Evolutionary conservation across 2,888 invertebrate species (phyloP), one percentile per base, ranked within the genome.

Genomic region (Ectobius pallidus): DNA sequence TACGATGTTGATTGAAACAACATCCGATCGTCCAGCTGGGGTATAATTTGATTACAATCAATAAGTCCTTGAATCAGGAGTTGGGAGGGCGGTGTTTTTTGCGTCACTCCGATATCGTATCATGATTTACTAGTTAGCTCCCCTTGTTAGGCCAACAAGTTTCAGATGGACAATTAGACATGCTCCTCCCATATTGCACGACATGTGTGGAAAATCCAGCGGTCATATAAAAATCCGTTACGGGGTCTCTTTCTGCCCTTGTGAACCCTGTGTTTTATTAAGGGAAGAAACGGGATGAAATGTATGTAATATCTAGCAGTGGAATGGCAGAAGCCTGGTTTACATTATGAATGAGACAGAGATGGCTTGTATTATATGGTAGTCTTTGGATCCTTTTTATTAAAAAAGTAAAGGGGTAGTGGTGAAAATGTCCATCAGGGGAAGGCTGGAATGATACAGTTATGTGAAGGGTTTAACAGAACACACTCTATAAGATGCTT

Each of bases 161-260:
- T n/a, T 46, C 18, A 52, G 25, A 52, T 22, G 11, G 25, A 25
- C 52, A 52, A 22, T 25, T 52, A 52, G 9, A 22, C 2, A 20
- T 2, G 52, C 0, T 25, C 25, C 52, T 22, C 52, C 52, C 20
- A 14, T 14, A 9, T 52, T 16, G 20, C 25, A 52, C 52, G 22
- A 52, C 52, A 52, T 52, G 25, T 52, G 25, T 20, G 25, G 11
- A 25, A n/a, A n/a, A n/a, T n/a, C 22, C 52, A 7, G 52, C 16
- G 22, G 52, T 52, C 52, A 25, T 52, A 25, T 52, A 52, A 52
- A 22, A 52, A 52, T 46, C 52, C 52, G 9, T 52, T 52, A 52
- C 20, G 22, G 46, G 16, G 46, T n/a, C 46, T 46, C n/a, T 46
- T 46, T 46, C 7, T 52, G 14, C 14, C 52, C 52, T 16, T 16